phyloP scores from a whole-genome alignment of 2,888 invertebrate genomes.

The Fabriciana adippe region DNA sequence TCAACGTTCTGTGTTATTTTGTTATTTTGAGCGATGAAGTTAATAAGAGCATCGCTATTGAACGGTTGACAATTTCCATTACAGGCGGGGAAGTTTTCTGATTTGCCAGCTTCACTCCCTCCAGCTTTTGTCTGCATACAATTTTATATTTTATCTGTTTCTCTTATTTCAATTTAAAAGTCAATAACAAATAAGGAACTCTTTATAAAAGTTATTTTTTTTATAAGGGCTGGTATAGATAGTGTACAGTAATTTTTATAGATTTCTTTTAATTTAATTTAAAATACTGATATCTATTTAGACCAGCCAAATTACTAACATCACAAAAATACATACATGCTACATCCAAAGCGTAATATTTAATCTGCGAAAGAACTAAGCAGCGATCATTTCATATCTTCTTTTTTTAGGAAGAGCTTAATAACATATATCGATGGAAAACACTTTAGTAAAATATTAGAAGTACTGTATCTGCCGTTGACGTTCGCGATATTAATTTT shows the following conservation, averaged over 20 bases:
- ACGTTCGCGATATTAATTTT: no score
- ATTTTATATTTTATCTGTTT: slow-evolving; percentile 13
- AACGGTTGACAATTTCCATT: slow-evolving; percentile 56
- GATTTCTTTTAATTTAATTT: background rate
- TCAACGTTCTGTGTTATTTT: slow-evolving; percentile 56
- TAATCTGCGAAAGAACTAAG: background rate
- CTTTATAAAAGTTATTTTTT: background rate
- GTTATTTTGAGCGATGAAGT: slow-evolving; percentile 53
- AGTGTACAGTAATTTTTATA: background rate
- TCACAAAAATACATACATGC: slow-evolving; percentile 15
- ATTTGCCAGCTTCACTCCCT: slow-evolving; percentile 45
- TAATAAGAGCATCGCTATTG: slow-evolving; percentile 57
- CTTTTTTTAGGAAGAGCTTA: background rate
- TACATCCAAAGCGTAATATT: slow-evolving; percentile 1
- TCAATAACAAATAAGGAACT: no score
- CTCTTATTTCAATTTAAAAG: slow-evolving; percentile 1
- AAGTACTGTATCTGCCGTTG: no score
- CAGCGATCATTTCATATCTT: slow-evolving; percentile 6
- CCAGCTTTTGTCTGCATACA: slow-evolving; percentile 44
- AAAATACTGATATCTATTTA: background rate
- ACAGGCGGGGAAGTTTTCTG: slow-evolving; percentile 44
- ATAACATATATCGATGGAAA: no score
- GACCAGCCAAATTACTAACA: background rate
- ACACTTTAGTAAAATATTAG: no score
- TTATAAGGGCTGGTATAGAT: slow-evolving; percentile 1